Conservation (phyloP, 2,113 vertebrate species). For the Scolopax mira region DNA sequence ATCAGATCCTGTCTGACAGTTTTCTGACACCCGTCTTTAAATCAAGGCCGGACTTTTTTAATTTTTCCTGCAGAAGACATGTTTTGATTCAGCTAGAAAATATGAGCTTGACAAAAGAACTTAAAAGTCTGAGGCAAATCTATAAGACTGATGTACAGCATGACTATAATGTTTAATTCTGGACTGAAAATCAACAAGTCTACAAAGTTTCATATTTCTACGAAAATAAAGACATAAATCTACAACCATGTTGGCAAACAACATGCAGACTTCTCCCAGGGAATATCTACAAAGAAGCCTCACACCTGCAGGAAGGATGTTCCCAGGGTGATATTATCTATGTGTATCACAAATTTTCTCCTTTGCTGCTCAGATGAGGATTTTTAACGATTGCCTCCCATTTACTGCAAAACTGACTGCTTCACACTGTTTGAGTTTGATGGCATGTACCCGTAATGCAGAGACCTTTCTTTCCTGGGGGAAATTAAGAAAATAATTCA, state of each 20-base stretch:
- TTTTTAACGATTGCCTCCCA: neutral
- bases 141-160: neutral
- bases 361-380: neutral
- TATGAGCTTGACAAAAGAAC: neutral
- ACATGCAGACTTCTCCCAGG: neutral
- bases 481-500: constrained; percentile 53
- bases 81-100: neutral
- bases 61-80: neutral
- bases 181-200: neutral
- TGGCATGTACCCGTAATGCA: neutral
- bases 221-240: neutral
- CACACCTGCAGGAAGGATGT: neutral
- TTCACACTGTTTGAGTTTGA: constrained; percentile 28
- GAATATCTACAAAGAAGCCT: neutral
- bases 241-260: neutral
- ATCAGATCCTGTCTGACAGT: neutral
- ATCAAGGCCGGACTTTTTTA: neutral
- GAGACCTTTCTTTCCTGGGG: constrained; percentile 29
- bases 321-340: neutral
- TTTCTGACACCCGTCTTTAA: neutral
- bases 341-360: neutral
- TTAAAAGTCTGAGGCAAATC: neutral
- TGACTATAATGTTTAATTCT: neutral
- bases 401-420: neutral
- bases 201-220: neutral